These are phyloP conservation scores for Lomographa bimaculata DNA, from an alignment of 2,888 invertebrate species.

Conservation along the genomic window DNA sequence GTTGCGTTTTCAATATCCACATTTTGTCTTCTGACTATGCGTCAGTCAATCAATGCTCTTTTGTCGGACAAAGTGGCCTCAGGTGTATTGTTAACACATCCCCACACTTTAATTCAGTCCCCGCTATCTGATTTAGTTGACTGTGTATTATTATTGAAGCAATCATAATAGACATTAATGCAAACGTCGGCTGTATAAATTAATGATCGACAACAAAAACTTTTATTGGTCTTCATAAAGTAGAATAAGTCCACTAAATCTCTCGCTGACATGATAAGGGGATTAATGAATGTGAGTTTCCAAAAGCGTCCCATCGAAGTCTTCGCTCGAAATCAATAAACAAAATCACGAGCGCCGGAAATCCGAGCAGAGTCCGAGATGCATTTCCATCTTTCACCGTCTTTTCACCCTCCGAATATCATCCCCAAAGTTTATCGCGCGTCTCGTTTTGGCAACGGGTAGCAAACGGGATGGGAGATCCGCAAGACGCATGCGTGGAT, in stretches of 20 bases:
- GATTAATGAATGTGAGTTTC: conserved; percentile 68
- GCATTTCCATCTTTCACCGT: conserved; percentile 82
- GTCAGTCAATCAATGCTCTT: conserved; percentile 51
- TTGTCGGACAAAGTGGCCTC: conserved; percentile 54
- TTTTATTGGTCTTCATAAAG: conserved; percentile 52
- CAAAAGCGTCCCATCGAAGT: conserved; percentile 51
- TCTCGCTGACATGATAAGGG: conserved; percentile 64
- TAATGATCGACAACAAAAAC: conserved; percentile 46
- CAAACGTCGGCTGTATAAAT: conserved; percentile 33
- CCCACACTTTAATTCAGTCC: conserved; percentile 38
- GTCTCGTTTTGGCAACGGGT: conserved; percentile 48
- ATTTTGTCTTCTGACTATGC: conserved; percentile 34
- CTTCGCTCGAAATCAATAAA: conserved; percentile 78
- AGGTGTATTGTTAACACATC: conserved; percentile 53
- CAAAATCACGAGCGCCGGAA: conserved; percentile 81
- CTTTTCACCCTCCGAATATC: conserved; percentile 80
- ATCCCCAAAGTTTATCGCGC: conserved; percentile 68
- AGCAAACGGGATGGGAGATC: conserved; percentile 51
- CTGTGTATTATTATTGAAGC: conserved; percentile 23
- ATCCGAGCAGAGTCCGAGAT: conserved; percentile 80
- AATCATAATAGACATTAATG: conserved; percentile 23
- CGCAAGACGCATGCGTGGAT: conserved; percentile 69
- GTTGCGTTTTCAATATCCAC: conserved; percentile 28
- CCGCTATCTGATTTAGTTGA: conserved; percentile 32
- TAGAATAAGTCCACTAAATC: conserved; percentile 62